Conservation (phyloP, 2,797 vertebrate species). For the Gymnothorax reevesii region DNA sequence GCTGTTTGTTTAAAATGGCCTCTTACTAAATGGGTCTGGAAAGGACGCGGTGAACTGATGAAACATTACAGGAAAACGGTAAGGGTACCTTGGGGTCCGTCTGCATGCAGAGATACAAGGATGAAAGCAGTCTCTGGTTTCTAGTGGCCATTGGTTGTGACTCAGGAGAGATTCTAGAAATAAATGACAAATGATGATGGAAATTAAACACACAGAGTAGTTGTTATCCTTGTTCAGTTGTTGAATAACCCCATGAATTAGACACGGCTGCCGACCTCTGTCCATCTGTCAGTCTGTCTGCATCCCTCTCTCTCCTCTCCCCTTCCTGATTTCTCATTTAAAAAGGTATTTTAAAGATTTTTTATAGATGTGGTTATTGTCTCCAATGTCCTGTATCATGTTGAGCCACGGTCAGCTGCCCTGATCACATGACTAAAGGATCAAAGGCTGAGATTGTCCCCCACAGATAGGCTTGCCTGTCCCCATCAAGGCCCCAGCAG, state of each 20-base stretch:
- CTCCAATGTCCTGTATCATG: conserved; percentile 73
- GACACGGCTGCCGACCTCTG: not conserved
- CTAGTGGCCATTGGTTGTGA: conserved; percentile 83
- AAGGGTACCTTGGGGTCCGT: conserved; percentile 76
- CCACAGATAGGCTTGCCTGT: conserved; percentile 94
- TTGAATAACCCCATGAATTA: not conserved
- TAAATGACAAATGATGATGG: not conserved
- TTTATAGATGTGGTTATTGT: conserved; percentile 65
- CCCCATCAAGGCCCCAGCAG: conserved; percentile 99
- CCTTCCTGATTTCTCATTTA: conserved; percentile 54
- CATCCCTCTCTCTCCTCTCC: conserved; percentile 69
- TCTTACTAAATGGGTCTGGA: conserved; percentile 62
- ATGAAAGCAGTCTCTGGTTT: conserved; percentile 77
- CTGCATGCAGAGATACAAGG: conserved; percentile 78
- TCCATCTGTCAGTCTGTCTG: not conserved
- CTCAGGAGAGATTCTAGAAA: conserved; percentile 64
- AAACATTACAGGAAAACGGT: conserved; percentile 80
- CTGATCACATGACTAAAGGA: conserved; percentile 86
- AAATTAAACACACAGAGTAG: not conserved
- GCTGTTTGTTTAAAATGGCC: conserved; percentile 81
- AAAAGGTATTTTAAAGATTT: conserved; percentile 32
- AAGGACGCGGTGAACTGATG: conserved; percentile 63
- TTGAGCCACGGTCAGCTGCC: conserved; percentile 90
- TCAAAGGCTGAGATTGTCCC: conserved; percentile 92
- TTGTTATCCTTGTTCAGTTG: not conserved